A percentile compares a stretch with the other conserved stretches of the same genome.
These are phyloP conservation scores for Nanorana parkeri DNA, from an alignment of 2,113 vertebrate genomes.

Conservation along the genomic window DNA sequence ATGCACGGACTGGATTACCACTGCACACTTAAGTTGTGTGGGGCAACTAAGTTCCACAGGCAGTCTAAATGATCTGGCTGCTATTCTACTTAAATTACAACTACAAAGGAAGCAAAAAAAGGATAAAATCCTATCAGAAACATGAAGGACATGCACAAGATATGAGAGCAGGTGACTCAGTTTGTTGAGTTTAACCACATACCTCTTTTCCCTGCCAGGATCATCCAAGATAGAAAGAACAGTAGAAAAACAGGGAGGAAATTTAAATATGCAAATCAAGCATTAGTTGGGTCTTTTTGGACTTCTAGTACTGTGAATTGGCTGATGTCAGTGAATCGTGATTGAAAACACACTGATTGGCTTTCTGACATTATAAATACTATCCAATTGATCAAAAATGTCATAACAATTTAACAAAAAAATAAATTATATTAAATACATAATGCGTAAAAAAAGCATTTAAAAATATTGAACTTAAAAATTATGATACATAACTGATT, in stretches of 20 bases:
- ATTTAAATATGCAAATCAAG: conserved; percentile 86
- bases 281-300: conserved; percentile 75
- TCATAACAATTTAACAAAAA: conserved; percentile 17
- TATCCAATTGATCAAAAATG: conserved; percentile 5
- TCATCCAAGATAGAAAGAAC: conserved; percentile 89
- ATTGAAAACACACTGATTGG: conserved; percentile 13
- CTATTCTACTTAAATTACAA: conserved; percentile 79
- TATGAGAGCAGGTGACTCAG: conserved; percentile 80
- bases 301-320: conserved; percentile 66
- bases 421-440: background rate
- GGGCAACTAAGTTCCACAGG: conserved; percentile 78
- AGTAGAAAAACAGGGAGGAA: conserved; percentile 91
- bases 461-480: background rate
- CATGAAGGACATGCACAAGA: conserved; percentile 88
- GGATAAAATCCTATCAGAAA: conserved; percentile 75
- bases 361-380: conserved; percentile 27
- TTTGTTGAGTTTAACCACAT: conserved; percentile 86
- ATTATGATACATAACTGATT: background rate
- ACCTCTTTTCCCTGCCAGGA: conserved; percentile 97
- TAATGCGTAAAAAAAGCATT: background rate
- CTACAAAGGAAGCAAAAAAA: conserved; percentile 71
- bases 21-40: conserved; percentile 72
- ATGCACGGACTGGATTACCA: conserved; percentile 74
- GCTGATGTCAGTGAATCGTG: conserved; percentile 47
- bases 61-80: conserved; percentile 76